Percentiles rank a stretch among this genome's conserved stretches.
Conservation (phyloP, 2,888 invertebrate species). For the Melipona bicolor region DNA sequence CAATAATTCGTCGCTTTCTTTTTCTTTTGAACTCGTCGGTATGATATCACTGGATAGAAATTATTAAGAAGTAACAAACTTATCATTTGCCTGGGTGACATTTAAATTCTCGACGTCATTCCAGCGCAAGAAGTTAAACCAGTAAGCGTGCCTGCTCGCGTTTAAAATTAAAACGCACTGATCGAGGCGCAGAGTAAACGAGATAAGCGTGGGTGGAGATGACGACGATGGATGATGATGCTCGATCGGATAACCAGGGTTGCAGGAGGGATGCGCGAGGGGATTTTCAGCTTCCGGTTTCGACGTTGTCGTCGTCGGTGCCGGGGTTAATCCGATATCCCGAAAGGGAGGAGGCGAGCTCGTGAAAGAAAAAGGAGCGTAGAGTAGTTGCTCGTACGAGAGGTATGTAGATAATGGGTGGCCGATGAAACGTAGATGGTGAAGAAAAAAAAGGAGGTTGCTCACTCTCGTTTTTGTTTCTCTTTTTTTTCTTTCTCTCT, state of each 20-base stretch:
- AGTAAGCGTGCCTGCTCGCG: neutral
- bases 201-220: constrained; percentile 21
- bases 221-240: constrained; percentile 17
- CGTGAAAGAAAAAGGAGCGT: constrained; percentile 35
- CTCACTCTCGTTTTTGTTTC: neutral
- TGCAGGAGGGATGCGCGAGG: constrained; percentile 13
- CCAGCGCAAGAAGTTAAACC: neutral
- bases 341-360: constrained; percentile 43
- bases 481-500: neutral
- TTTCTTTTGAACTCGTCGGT: no score
- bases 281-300: constrained; percentile 53
- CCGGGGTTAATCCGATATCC: constrained; percentile 61
- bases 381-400: constrained; percentile 45
- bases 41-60: no score
- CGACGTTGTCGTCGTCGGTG: constrained; percentile 38
- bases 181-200: constrained; percentile 27
- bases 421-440: constrained; percentile 33
- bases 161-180: constrained; percentile 10
- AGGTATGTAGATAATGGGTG: constrained; percentile 51
- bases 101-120: no score
- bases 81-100: no score
- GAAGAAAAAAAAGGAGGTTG: constrained; percentile 19
- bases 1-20: no score
- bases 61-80: no score
- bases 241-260: constrained; percentile 48